These are phyloP conservation scores for Leuciscus waleckii DNA, from an alignment of 2,797 vertebrate genomes.

Conservation along the genomic window DNA sequence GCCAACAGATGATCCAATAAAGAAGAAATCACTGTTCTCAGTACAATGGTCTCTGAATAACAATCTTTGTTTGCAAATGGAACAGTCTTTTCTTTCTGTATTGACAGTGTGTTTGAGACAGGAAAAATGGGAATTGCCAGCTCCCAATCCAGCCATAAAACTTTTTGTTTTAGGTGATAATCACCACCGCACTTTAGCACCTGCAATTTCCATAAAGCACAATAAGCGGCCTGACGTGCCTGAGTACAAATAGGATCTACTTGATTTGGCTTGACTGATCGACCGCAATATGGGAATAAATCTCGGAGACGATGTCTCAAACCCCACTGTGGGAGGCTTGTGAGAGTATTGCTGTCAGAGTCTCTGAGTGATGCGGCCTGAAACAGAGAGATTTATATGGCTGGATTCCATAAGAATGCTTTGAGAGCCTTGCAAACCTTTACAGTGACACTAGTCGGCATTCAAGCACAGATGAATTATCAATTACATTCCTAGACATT, in stretches of 20 bases:
- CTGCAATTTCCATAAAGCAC: conserved; percentile 48
- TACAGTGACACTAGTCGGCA: conserved; percentile 38
- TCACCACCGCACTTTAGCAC: conserved; percentile 47
- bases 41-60: conserved; percentile 16
- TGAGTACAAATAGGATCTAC: conserved; percentile 49
- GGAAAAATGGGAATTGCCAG: conserved; percentile 31
- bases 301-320: conserved; percentile 38
- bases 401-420: conserved; percentile 48
- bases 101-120: conserved; percentile 34
- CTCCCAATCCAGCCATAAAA: conserved; percentile 47
- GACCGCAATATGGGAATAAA: conserved; percentile 53
- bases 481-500: conserved; percentile 47
- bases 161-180: conserved; percentile 52
- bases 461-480: conserved; percentile 44
- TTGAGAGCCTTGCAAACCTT: conserved; percentile 43
- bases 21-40: conserved; percentile 27
- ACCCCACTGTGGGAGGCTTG: conserved; percentile 18
- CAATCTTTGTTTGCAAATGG: conserved; percentile 20
- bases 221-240: conserved; percentile 3
- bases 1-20: conserved; percentile 43
- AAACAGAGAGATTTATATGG: conserved; percentile 53
- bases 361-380: conserved; percentile 55
- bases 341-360: conserved; percentile 40
- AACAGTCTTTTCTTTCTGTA: conserved; percentile 18
- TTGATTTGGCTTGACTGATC: conserved; percentile 55